Evolutionary conservation across 2,888 invertebrate species (phyloP), one percentile per base, ranked within the genome.

Genomic region (Cheilosia urbana): DNA sequence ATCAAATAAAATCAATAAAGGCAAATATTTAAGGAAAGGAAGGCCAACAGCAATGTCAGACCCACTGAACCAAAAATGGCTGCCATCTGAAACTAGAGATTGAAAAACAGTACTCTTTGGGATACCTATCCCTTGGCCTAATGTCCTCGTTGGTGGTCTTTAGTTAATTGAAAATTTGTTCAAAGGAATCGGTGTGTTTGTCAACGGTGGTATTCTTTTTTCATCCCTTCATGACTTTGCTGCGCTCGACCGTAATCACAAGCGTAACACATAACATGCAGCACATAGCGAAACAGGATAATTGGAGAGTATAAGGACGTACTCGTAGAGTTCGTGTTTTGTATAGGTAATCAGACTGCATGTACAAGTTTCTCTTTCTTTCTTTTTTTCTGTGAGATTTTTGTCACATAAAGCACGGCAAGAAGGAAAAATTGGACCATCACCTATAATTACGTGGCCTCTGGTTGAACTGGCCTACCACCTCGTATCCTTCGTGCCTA

Each of bases 401-500:
- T 79, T 73, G 79, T 83, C 79, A 83, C 51, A 76, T 58, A 58
- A 83, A 63, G 49, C 42, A 73, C 72, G 82, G 72, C 77, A 57
- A 63, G 79, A 69, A 79, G 58, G 81, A 85, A 81, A 85, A 80
- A 85, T 81, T 81, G 81, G 85, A 81, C 72, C 81, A 85, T 81
- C 72, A 81, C 81, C 77, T 85, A 81, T 77, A 81, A 76, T 85
- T 77, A 81, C 71, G 77, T 80, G 85, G 71, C 80, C 81, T 76
- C 66, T 85, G 71, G 55, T 73, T 66, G 66, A 68, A 68, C 72
- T 81, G 81, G 63, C 51, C 57, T 73, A 24, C 65, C 42, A 19
- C 42, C 57, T 68, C 73, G 63, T 78, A 83, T 68, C 78, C 45
- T 68, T 63, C 53, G 68, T 69, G 62, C 58, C 47, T 49, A 40